A percentile compares a stretch with the other conserved stretches of the same genome.
Evolutionary conservation across 2,113 vertebrate species (phyloP).

Genomic region (Varanus salvator): DNA sequence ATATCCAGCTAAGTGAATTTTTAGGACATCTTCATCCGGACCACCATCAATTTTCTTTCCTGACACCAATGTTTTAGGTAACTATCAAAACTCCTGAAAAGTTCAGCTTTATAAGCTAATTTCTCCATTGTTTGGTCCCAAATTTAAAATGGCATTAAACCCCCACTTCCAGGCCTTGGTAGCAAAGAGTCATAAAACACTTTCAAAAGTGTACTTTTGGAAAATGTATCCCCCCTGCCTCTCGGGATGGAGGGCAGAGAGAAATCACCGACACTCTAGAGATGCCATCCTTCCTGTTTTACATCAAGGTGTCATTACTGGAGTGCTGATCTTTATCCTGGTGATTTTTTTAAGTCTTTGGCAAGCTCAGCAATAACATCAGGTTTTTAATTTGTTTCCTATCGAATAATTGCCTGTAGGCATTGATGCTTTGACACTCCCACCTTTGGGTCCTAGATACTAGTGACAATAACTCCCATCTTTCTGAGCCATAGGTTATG

Average conservation of each 20-base stretch:
- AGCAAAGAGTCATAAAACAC: neutral
- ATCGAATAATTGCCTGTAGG: neutral
- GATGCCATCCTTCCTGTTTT: neutral
- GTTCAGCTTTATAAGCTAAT: neutral
- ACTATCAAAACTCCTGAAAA: neutral
- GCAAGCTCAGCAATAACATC: neutral
- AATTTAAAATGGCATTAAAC: neutral
- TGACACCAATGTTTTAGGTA: neutral
- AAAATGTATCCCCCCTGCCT: neutral
- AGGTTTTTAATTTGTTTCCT: neutral
- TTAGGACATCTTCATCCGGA: neutral
- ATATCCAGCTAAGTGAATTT: neutral
- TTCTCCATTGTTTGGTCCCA: neutral
- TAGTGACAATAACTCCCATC: neutral
- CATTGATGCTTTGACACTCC: neutral
- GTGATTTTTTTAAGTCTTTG: neutral
- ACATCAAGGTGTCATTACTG: neutral
- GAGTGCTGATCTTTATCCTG: neutral
- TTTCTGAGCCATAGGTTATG: neutral
- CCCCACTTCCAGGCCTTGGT: neutral
- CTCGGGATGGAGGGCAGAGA: neutral
- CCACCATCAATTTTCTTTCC: neutral
- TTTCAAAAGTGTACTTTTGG: neutral
- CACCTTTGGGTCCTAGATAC: neutral
- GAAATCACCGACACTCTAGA: neutral